Evolutionary conservation across 2,797 vertebrate genomes (phyloP).

Genomic region (Liasis olivaceus): DNA sequence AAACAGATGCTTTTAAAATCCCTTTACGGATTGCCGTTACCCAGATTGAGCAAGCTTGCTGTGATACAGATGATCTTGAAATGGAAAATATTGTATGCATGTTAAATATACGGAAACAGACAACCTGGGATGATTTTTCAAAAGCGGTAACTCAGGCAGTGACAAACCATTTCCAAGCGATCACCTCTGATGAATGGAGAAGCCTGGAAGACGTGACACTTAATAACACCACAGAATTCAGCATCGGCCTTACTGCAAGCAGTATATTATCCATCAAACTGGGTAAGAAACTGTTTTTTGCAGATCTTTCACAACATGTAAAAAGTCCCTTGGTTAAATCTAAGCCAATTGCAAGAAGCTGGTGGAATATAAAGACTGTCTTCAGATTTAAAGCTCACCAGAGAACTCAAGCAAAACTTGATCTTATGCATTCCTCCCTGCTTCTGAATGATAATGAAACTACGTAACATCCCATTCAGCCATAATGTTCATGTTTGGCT

Average conservation of each 20-base stretch:
- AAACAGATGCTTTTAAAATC: slow-evolving; percentile 85
- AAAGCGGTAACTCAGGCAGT: slow-evolving; percentile 80
- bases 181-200: slow-evolving; percentile 82
- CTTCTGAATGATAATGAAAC: not conserved
- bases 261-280: slow-evolving; percentile 84
- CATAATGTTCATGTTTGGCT: not conserved
- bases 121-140: slow-evolving; percentile 85
- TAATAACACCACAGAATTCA: slow-evolving; percentile 73
- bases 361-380: not conserved
- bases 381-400: not conserved
- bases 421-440: not conserved
- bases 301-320: slow-evolving; percentile 27
- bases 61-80: slow-evolving; percentile 76
- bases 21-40: slow-evolving; percentile 82
- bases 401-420: not conserved
- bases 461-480: not conserved
- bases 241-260: slow-evolving; percentile 79
- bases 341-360: slow-evolving; percentile 8
- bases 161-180: slow-evolving; percentile 82
- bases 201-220: slow-evolving; percentile 69
- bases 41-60: slow-evolving; percentile 73
- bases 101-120: slow-evolving; percentile 82
- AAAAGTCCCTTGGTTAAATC: slow-evolving; percentile 29
- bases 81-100: slow-evolving; percentile 80
- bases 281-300: slow-evolving; percentile 73